Conservation (phyloP, 2,888 invertebrate genomes). For the Apotomis betuletana region DNA sequence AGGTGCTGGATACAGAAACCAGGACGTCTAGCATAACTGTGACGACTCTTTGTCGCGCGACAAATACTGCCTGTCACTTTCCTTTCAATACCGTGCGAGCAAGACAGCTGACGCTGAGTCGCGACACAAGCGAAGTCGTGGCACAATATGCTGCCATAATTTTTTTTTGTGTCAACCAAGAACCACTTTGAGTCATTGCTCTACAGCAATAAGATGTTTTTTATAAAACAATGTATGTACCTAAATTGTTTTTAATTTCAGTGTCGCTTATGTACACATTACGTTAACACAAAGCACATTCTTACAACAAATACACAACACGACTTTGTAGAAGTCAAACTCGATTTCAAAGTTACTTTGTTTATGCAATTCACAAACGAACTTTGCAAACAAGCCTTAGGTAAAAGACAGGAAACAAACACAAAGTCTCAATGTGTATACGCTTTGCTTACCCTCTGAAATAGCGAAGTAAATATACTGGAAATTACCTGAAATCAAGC, state of each 20-base stretch:
- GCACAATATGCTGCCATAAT: too few relatives aligned
- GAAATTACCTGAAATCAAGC: constrained; percentile 8
- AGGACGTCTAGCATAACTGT: too few relatives aligned
- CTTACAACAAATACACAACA: constrained; percentile 3
- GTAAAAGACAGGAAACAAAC: constrained; percentile 24
- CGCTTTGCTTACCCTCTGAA: constrained; percentile 17
- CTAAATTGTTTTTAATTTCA: not conserved
- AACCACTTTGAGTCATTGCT: too few relatives aligned
- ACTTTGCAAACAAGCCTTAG: constrained; percentile 25
- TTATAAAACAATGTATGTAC: too few relatives aligned
- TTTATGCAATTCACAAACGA: constrained; percentile 37
- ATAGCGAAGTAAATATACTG: constrained; percentile 2
- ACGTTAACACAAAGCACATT: not conserved
- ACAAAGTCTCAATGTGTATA: constrained; percentile 26
- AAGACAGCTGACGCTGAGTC: too few relatives aligned
- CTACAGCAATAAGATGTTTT: too few relatives aligned
- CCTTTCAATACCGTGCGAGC: too few relatives aligned
- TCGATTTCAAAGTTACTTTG: constrained; percentile 16
- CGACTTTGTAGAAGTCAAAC: constrained; percentile 3
- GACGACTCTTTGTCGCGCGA: too few relatives aligned
- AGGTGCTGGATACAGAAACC: too few relatives aligned
- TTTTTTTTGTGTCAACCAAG: too few relatives aligned
- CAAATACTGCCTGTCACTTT: too few relatives aligned
- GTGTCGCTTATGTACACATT: not conserved
- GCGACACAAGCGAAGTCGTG: too few relatives aligned